These are phyloP conservation scores for Paratrypauchen microcephalus DNA, from an alignment of 2,797 vertebrate species.

Conservation along the genomic window DNA sequence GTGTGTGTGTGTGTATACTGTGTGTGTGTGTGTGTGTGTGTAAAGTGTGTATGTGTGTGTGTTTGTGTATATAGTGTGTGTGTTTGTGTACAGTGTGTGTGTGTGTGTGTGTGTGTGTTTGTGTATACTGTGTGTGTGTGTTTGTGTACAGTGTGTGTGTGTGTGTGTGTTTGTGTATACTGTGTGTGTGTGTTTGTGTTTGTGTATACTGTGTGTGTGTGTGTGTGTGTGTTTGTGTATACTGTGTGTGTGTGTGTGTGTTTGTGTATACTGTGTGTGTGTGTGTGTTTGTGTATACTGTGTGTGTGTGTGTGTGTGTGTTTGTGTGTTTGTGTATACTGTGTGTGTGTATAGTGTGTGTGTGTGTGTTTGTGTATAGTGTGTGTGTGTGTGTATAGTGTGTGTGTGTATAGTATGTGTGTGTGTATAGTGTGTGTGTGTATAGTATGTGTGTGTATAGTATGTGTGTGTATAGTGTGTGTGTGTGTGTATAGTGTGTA, in stretches of 20 bases:
- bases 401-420: not conserved
- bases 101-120: not conserved
- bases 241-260: not conserved
- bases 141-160: not conserved
- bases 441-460: no score
- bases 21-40: not conserved
- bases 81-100: not conserved
- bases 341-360: no score
- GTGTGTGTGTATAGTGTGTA: no score
- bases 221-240: no score
- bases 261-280: not conserved
- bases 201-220: not conserved
- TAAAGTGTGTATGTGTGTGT: not conserved
- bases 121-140: not conserved
- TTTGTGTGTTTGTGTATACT: not conserved
- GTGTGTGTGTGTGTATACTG: not conserved
- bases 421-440: not conserved
- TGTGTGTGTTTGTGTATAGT: not conserved
- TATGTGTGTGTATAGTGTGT: no score
- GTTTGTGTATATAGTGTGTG: not conserved
- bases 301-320: not conserved
- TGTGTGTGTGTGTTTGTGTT: not conserved
- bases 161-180: not conserved
- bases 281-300: no score
- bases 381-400: no score